These are phyloP conservation scores for Propithecus perrieri DNA, from an alignment of 2,797 vertebrate species.

Conservation along the genomic window DNA sequence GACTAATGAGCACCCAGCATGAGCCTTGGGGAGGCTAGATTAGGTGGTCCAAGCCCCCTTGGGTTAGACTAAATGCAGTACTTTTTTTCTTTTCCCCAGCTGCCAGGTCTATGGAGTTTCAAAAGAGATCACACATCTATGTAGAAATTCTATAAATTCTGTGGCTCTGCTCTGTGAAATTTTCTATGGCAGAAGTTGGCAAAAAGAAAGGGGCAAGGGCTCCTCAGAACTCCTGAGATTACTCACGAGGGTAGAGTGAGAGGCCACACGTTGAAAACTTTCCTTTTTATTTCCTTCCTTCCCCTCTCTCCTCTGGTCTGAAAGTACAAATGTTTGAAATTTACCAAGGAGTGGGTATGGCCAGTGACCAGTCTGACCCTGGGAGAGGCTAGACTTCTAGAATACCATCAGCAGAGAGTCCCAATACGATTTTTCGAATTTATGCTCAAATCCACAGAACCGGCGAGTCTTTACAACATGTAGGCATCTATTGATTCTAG, in stretches of 20 bases:
- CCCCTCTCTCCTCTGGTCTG: neutral
- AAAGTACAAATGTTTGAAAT: neutral
- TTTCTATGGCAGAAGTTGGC: neutral
- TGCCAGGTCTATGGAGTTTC: neutral
- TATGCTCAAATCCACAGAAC: neutral
- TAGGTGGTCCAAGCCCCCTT: neutral
- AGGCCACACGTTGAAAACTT: neutral
- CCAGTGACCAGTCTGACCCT: neutral
- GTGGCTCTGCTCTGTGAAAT: neutral
- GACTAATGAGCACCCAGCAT: neutral
- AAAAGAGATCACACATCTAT: neutral
- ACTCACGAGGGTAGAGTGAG: neutral
- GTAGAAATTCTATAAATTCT: neutral
- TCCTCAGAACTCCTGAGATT: neutral
- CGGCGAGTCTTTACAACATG: neutral
- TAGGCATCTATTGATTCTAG: neutral
- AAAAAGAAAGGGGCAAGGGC: neutral
- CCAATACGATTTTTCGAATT: neutral
- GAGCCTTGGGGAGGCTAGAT: neutral
- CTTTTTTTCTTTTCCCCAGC: neutral
- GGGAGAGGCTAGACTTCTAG: neutral
- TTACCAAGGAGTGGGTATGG: neutral
- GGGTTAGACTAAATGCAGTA: neutral
- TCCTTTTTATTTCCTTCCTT: neutral
- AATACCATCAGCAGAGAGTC: neutral